Evolutionary conservation across 2,888 invertebrate species (phyloP).

Genomic region (Platycheirus albimanus): DNA sequence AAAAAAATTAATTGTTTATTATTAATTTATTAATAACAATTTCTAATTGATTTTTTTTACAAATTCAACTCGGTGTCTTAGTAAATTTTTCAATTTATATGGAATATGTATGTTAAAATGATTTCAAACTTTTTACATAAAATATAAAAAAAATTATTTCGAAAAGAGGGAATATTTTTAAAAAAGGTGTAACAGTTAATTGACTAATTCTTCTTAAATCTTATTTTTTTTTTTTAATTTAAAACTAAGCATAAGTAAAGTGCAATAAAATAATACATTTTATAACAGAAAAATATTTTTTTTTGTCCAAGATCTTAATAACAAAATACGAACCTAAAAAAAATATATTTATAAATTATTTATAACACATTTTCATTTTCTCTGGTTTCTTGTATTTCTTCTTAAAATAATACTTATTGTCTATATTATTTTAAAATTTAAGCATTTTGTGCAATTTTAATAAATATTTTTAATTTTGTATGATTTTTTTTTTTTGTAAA

Average conservation of each 20-base stretch:
- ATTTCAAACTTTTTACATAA: constrained; percentile 7
- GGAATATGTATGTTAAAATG: not conserved
- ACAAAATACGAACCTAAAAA: constrained; percentile 34
- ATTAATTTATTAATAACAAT: too few relatives aligned
- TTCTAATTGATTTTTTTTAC: too few relatives aligned
- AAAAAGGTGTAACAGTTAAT: constrained; percentile 12
- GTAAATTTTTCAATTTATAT: not conserved
- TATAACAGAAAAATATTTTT: constrained; percentile 13
- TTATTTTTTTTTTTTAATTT: not conserved
- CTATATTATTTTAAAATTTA: constrained; percentile 33
- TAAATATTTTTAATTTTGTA: constrained; percentile 43
- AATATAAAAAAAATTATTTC: too few relatives aligned
- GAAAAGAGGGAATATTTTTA: constrained; percentile 20
- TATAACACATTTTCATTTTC: constrained; percentile 32
- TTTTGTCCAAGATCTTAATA: constrained; percentile 1
- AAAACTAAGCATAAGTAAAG: constrained; percentile 44
- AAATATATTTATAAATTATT: constrained; percentile 38
- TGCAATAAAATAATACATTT: constrained; percentile 61
- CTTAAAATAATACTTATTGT: constrained; percentile 42
- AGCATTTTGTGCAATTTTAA: constrained; percentile 51
- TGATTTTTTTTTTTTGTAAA: constrained; percentile 6
- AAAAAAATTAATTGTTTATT: constrained; percentile 22
- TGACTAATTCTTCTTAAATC: constrained; percentile 31
- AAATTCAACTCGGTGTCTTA: too few relatives aligned
- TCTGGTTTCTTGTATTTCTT: constrained; percentile 15